phyloP scores from a whole-genome alignment of 2,888 invertebrate species.

The Kuschelorhynchus macadamiae region DNA sequence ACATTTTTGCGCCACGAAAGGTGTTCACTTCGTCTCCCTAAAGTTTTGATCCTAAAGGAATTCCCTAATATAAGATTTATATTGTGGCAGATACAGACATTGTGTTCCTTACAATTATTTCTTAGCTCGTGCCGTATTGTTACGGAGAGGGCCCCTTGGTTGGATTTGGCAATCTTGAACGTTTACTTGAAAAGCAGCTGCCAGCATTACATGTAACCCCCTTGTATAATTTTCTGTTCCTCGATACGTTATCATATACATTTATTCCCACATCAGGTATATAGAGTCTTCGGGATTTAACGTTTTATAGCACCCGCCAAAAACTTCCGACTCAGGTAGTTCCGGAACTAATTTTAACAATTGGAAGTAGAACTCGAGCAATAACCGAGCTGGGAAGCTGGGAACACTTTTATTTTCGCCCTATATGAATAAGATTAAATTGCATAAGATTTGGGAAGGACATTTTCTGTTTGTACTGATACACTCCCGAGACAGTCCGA shows the following conservation, averaged over 20 bases:
- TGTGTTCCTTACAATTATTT: constrained; percentile 53
- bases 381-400: constrained; percentile 44
- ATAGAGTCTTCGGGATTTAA: constrained; percentile 45
- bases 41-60: constrained; percentile 31
- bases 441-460: constrained; percentile 29
- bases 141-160: constrained; percentile 48
- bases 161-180: constrained; percentile 54
- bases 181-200: constrained; percentile 55
- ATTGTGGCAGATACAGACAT: constrained; percentile 53
- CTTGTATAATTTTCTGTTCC: constrained; percentile 56
- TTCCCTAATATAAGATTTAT: constrained; percentile 49
- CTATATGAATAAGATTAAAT: constrained; percentile 47
- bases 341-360: constrained; percentile 52
- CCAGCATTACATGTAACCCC: constrained; percentile 49
- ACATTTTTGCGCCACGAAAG: constrained; percentile 33
- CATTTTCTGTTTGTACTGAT: constrained; percentile 34
- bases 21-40: constrained; percentile 42
- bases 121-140: constrained; percentile 58
- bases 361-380: constrained; percentile 48
- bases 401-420: constrained; percentile 46
- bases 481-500: constrained; percentile 11
- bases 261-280: constrained; percentile 51
- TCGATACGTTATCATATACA: constrained; percentile 53
- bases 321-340: constrained; percentile 53
- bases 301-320: constrained; percentile 53